Percentiles rank a stretch among this genome's conserved stretches.
Conservation (phyloP, 1,140 invertebrate genomes). For the Gryllus bimaculatus region DNA sequence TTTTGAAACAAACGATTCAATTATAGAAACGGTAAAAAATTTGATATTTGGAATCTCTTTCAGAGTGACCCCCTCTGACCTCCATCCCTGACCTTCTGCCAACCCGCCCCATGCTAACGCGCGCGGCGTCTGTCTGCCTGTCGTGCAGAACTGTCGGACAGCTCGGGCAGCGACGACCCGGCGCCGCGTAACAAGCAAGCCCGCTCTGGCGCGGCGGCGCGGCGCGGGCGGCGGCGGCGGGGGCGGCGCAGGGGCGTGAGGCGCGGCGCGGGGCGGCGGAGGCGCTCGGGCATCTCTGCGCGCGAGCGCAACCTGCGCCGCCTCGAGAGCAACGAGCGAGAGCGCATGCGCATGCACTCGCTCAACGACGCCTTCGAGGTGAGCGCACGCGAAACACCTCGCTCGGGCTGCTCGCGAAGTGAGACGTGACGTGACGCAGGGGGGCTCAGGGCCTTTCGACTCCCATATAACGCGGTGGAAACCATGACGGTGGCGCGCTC, state of each 20-base stretch:
- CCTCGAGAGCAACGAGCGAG: constrained; percentile 83
- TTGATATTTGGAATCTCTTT: no score
- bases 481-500: no score
- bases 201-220: constrained; percentile 6
- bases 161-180: constrained; percentile 19
- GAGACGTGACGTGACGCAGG: no score
- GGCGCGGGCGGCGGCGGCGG: neutral
- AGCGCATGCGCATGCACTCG: constrained; percentile 86
- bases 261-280: constrained; percentile 32
- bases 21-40: no score
- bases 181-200: constrained; percentile 14
- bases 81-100: no score
- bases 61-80: no score
- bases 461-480: no score
- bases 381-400: no score
- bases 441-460: no score
- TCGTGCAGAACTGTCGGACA: constrained; percentile 18
- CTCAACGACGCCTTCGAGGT: constrained; percentile 88
- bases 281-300: constrained; percentile 52
- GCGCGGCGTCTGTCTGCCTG: neutral
- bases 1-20: no score
- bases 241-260: neutral
- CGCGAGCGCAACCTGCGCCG: constrained; percentile 73
- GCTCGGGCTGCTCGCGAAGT: no score
- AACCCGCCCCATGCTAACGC: no score